A percentile compares a stretch with the other conserved stretches of the same genome.
Conservation (phyloP, 2,888 invertebrate genomes). For the Lottia scabra region DNA sequence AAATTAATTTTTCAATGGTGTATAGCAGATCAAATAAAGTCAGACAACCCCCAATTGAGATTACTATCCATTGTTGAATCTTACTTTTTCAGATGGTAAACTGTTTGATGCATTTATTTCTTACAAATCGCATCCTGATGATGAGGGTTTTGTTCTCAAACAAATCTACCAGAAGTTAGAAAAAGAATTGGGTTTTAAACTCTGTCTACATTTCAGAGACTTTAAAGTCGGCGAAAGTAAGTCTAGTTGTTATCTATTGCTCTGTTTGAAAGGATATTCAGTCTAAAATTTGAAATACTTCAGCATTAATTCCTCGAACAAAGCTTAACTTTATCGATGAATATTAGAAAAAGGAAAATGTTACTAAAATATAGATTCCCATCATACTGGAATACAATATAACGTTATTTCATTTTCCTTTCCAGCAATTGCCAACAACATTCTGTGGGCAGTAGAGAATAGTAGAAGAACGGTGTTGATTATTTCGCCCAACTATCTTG, state of each 20-base stretch:
- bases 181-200: conserved; percentile 43
- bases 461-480: conserved; percentile 53
- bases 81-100: conserved; percentile 42
- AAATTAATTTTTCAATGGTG: no score
- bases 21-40: no score
- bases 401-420: neutral
- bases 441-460: conserved; percentile 52
- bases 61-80: no score
- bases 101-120: conserved; percentile 55
- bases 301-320: no score
- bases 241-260: conserved; percentile 12
- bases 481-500: conserved; percentile 48
- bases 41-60: no score
- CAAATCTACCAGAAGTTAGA: conserved; percentile 48
- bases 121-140: conserved; percentile 43
- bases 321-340: no score
- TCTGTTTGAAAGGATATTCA: no score
- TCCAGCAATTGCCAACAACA: conserved; percentile 56
- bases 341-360: no score
- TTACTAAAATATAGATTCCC: no score
- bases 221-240: conserved; percentile 52
- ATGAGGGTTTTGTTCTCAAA: conserved; percentile 44
- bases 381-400: no score
- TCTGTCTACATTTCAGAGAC: conserved; percentile 51
- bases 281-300: no score